phyloP scores from a whole-genome alignment of 2,888 invertebrate genomes.

The Heteromyza rotundicornis region DNA sequence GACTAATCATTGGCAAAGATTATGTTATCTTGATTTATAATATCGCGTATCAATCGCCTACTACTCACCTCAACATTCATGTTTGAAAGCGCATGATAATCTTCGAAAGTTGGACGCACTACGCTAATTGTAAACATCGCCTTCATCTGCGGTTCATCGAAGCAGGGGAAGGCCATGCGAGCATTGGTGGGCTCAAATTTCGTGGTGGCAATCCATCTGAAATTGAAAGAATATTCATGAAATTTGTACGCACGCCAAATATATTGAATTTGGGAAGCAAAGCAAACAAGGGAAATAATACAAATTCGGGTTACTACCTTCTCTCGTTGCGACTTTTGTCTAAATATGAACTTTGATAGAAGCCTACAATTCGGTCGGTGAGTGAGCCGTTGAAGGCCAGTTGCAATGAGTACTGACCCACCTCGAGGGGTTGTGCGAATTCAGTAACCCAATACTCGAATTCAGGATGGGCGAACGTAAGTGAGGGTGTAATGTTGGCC shows the following conservation, averaged over 20 bases:
- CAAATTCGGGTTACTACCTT: slow-evolving; percentile 48
- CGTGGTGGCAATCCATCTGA: slow-evolving; percentile 83
- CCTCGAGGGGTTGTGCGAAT: slow-evolving; percentile 52
- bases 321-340: slow-evolving; percentile 48
- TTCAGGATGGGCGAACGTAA: slow-evolving; percentile 53
- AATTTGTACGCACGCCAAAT: too few relatives aligned
- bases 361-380: slow-evolving; percentile 74
- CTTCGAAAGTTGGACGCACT: slow-evolving; percentile 71
- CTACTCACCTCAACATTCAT: slow-evolving; percentile 74
- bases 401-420: slow-evolving; percentile 64
- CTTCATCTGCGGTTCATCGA: slow-evolving; percentile 92
- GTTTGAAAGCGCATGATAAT: slow-evolving; percentile 82
- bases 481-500: slow-evolving; percentile 38
- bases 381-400: slow-evolving; percentile 74
- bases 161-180: slow-evolving; percentile 91
- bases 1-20: not conserved
- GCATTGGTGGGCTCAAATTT: slow-evolving; percentile 97
- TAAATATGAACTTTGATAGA: slow-evolving; percentile 74
- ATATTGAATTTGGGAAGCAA: not conserved
- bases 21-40: not conserved
- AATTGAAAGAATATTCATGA: too few relatives aligned
- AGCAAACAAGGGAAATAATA: slow-evolving; percentile 15
- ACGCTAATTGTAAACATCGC: slow-evolving; percentile 82
- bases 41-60: not conserved
- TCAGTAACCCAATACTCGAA: slow-evolving; percentile 61